A percentile compares a stretch with the other conserved stretches of the same genome.
Evolutionary conservation across 2,797 vertebrate genomes (phyloP).

Genomic region (Rhinoraja longicauda): DNA sequence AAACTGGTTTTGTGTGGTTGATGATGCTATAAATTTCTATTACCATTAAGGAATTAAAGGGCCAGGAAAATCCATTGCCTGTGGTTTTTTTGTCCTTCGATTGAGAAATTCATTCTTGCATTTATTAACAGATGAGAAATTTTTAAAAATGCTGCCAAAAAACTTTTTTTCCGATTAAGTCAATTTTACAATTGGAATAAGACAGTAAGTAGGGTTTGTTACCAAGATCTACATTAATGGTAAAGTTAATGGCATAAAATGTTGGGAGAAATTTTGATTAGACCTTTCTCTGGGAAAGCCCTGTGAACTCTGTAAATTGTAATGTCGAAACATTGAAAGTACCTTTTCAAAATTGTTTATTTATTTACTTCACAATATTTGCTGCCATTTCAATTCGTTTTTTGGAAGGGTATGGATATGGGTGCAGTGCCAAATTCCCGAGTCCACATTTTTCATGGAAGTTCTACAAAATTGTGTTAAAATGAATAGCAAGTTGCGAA

Average conservation of each 20-base stretch:
- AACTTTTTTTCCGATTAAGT: background rate
- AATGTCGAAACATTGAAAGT: background rate
- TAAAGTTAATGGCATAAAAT: background rate
- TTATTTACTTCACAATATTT: background rate
- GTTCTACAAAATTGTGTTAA: background rate
- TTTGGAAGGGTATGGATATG: background rate
- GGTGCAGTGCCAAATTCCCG: background rate
- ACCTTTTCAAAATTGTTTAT: background rate
- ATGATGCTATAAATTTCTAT: background rate
- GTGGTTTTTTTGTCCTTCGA: background rate
- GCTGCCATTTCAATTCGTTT: background rate
- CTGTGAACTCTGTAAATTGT: no score
- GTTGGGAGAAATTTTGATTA: background rate
- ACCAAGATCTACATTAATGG: background rate
- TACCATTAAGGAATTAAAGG: no score
- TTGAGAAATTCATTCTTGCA: background rate
- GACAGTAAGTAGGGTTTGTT: background rate
- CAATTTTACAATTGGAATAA: background rate
- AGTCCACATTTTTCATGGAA: background rate
- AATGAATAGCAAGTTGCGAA: background rate
- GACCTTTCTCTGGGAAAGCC: no score
- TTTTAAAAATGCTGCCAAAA: background rate
- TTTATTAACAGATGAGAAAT: background rate
- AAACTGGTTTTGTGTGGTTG: background rate
- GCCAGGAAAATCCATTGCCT: background rate